Evolutionary conservation across 2,797 vertebrate genomes (phyloP).

Genomic region (Phataginus tetradactyla): DNA sequence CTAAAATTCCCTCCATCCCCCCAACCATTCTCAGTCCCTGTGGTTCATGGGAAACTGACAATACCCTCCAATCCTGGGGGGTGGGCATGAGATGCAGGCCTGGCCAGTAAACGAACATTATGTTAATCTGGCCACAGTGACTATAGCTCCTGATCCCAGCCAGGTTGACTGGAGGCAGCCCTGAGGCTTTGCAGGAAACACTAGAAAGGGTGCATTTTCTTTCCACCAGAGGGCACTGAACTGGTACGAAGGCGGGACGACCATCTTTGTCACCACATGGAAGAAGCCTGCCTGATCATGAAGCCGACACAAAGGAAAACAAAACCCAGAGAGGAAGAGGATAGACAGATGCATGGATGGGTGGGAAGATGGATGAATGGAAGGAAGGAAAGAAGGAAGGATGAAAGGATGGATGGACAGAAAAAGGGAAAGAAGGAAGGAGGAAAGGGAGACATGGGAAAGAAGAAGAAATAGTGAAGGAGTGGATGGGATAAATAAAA

Average conservation of each 20-base stretch:
- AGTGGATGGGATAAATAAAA: background rate
- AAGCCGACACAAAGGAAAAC: background rate
- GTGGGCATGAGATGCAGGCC: background rate
- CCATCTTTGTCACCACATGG: background rate
- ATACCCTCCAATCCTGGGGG: background rate
- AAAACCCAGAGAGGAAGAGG: background rate
- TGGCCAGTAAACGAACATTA: background rate
- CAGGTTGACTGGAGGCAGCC: background rate
- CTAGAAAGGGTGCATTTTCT: background rate
- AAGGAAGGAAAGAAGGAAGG: too few relatives aligned
- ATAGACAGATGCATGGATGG: background rate
- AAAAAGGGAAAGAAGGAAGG: background rate
- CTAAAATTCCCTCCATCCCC: slow-evolving; percentile 39
- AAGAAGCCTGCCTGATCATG: background rate
- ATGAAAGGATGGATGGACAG: background rate
- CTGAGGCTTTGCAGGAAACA: background rate
- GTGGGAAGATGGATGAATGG: background rate
- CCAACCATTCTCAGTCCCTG: background rate
- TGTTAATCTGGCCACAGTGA: background rate
- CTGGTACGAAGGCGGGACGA: background rate
- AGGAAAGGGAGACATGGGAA: background rate
- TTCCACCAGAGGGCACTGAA: background rate
- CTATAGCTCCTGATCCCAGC: background rate
- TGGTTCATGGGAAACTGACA: slow-evolving; percentile 21
- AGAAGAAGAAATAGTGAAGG: background rate